Evolutionary conservation across 2,797 vertebrate genomes (phyloP), one percentile per base, ranked within the genome.

Genomic region (Varecia variegata): DNA sequence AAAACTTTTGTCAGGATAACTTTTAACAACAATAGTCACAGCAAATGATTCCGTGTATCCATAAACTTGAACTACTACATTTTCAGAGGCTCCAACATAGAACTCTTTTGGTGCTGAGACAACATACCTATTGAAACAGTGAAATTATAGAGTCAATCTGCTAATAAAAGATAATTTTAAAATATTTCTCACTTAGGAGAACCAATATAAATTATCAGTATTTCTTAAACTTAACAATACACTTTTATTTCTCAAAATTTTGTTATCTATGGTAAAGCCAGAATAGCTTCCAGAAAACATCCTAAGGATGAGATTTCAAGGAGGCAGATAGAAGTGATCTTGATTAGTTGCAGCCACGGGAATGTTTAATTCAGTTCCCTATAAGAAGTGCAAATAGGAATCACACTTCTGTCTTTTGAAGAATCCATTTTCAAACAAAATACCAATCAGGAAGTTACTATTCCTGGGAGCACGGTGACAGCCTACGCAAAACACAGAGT

Each of bases 41-140:
- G 1, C 67, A 87, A 99, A 98, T 12, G 98, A 97, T 20, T 97
- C 3, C 0, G 98, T 65, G 7, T 98, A 99, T n/a, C 98, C 98
- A 93, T 99, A 99, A 85, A 99, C 88, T 97, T 99, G 99, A 76
- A 99, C 83, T 35, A 99, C 88, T 4, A 99, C 98, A 2, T 97
- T 98, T 96, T 99, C 98, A 79, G 95, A 67, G 0, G 99, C 98
- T 3, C 99, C 99, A 85, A 98, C 85, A 38, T 98, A 97, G 74
- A 99, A 89, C 1, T 97, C 71, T 93, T 98, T 99, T 21, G 99
- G 99, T n/a, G 99, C 99, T 7, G 99, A 99, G 23, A 99, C 93
- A 97, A 99, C 96, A 27, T 99, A 99, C 10, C 99, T 99, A 97
- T 5, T 84, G 43, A 93, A 98, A 96, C 5, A 89, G 13, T 25